phyloP scores from a whole-genome alignment of 2,113 vertebrate species.

The Spermophilus dauricus region DNA sequence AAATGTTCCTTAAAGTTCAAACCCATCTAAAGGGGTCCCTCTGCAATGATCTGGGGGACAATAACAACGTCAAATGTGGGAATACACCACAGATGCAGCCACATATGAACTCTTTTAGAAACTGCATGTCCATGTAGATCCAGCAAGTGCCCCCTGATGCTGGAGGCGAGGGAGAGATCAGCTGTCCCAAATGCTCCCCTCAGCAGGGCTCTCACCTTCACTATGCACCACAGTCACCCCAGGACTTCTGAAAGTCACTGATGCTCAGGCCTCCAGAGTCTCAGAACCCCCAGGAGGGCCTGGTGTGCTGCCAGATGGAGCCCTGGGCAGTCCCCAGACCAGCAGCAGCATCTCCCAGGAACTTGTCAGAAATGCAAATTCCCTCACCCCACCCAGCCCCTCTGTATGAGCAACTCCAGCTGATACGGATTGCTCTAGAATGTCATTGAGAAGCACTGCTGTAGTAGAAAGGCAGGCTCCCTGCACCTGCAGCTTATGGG shows the following conservation, averaged over 20 bases:
- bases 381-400: neutral
- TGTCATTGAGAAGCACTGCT: neutral
- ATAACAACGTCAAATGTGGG: neutral
- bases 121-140: constrained; percentile 17
- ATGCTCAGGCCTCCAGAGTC: neutral
- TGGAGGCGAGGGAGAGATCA: neutral
- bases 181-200: neutral
- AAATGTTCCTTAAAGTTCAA: neutral
- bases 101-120: constrained; percentile 4
- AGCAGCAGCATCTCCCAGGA: neutral
- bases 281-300: neutral
- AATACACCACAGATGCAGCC: neutral
- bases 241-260: neutral
- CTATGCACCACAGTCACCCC: neutral
- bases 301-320: neutral
- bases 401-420: neutral
- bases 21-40: neutral
- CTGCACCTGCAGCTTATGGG: constrained; percentile 12
- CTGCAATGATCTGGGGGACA: neutral
- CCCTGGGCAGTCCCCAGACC: neutral
- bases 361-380: neutral
- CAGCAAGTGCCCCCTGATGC: too few relatives aligned
- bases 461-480: neutral
- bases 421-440: too few relatives aligned
- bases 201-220: neutral